These are phyloP conservation scores for Drosophila stalkeri DNA, from an alignment of 2,888 invertebrate species.

Conservation along the genomic window DNA sequence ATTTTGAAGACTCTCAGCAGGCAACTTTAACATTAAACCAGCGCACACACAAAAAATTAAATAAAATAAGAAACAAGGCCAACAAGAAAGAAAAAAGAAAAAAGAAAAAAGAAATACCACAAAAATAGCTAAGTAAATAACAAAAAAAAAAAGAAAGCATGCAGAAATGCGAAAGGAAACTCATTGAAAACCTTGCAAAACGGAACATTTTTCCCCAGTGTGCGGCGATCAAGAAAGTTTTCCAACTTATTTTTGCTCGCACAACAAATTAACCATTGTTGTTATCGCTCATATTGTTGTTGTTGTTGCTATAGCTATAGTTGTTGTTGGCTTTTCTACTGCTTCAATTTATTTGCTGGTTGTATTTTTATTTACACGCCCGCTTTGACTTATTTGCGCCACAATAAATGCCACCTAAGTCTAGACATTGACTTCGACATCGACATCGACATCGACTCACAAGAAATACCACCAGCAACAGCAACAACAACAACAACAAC, in stretches of 20 bases:
- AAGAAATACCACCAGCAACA: slow-evolving; percentile 5
- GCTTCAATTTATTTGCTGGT: slow-evolving; percentile 46
- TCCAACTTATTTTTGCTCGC: slow-evolving; percentile 38
- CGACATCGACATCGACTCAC: slow-evolving; percentile 32
- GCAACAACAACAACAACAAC: not conserved
- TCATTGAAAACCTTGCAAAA: slow-evolving; percentile 48
- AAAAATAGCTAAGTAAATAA: slow-evolving; percentile 2
- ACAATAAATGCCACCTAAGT: slow-evolving; percentile 70
- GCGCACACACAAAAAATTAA: slow-evolving; percentile 5
- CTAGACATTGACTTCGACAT: slow-evolving; percentile 56
- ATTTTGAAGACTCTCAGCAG: slow-evolving; percentile 29
- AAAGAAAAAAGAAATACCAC: not conserved
- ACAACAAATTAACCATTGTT: slow-evolving; percentile 49
- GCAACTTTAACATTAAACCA: slow-evolving; percentile 54
- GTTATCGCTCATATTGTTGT: slow-evolving; percentile 7
- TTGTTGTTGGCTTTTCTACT: slow-evolving; percentile 8
- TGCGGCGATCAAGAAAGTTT: slow-evolving; percentile 53
- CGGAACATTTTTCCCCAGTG: slow-evolving; percentile 43
- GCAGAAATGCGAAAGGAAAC: slow-evolving; percentile 20
- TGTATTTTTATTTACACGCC: slow-evolving; percentile 63
- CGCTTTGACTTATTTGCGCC: slow-evolving; percentile 64
- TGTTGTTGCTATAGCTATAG: slow-evolving; percentile 14
- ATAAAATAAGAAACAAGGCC: slow-evolving; percentile 5
- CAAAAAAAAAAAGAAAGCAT: not conserved
- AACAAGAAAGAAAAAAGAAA: not conserved